Conservation (phyloP, 2,888 invertebrate genomes). For the Drosophila rellima region DNA sequence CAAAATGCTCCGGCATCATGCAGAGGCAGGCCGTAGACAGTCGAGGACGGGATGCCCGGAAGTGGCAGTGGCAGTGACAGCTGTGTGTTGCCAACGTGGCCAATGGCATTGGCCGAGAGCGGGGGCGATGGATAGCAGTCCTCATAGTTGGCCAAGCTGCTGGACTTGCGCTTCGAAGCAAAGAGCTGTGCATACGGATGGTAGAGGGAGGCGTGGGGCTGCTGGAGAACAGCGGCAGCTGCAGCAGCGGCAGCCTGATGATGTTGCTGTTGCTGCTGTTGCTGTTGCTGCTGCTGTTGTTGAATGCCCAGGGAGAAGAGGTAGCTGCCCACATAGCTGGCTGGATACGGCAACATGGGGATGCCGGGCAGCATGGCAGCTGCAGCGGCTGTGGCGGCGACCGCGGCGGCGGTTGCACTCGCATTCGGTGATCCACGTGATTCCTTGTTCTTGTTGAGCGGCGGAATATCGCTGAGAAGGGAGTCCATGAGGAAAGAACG, state of each 20-base stretch:
- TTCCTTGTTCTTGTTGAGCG: conserved; percentile 83
- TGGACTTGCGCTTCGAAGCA: conserved; percentile 73
- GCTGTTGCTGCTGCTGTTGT: conserved; percentile 86
- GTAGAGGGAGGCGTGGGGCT: conserved; percentile 64
- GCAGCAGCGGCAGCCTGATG: conserved; percentile 58
- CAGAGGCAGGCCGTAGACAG: conserved; percentile 51
- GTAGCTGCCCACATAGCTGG: conserved; percentile 89
- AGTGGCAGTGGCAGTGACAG: conserved; percentile 29
- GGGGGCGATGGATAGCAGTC: conserved; percentile 70
- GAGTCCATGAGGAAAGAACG: conserved; percentile 94
- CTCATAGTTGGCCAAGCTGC: conserved; percentile 63
- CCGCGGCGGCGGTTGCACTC: conserved; percentile 68
- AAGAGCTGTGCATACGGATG: conserved; percentile 80
- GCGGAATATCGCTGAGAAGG: conserved; percentile 89
- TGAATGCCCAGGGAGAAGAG: conserved; percentile 88
- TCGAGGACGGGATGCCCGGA: conserved; percentile 25
- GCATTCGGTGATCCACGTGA: conserved; percentile 68
- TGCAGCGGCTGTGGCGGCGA: conserved; percentile 86
- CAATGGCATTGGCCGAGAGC: conserved; percentile 61
- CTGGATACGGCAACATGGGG: conserved; percentile 88
- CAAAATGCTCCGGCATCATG: conserved; percentile 77
- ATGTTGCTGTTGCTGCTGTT: conserved; percentile 84
- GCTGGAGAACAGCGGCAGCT: conserved; percentile 61
- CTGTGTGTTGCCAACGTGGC: conserved; percentile 28
- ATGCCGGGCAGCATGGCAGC: conserved; percentile 81